These are phyloP conservation scores for Luffia ferchaultella DNA, from an alignment of 2,888 invertebrate species.

Conservation along the genomic window DNA sequence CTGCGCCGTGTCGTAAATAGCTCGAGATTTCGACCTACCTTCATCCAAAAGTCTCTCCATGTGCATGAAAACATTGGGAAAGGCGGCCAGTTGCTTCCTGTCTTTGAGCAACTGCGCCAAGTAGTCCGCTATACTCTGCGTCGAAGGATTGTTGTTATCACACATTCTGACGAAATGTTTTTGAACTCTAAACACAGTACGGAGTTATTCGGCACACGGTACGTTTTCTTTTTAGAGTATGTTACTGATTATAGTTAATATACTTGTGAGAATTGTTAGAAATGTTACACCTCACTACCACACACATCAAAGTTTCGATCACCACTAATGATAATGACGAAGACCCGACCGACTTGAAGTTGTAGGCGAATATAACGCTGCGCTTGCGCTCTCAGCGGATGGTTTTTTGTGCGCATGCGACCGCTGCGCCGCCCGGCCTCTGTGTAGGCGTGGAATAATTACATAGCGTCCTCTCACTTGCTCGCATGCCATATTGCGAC, in stretches of 20 bases:
- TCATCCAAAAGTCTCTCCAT: slow-evolving; percentile 98
- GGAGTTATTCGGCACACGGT: background rate
- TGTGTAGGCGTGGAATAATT: slow-evolving; percentile 58
- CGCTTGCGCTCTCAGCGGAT: slow-evolving; percentile 54
- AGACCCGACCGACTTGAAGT: slow-evolving; percentile 56
- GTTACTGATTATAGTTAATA: slow-evolving; percentile 60
- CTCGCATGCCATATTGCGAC: slow-evolving; percentile 16
- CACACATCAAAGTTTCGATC: slow-evolving; percentile 62
- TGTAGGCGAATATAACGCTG: slow-evolving; percentile 61
- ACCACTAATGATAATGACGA: slow-evolving; percentile 48
- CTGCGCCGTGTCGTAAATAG: slow-evolving; percentile 33
- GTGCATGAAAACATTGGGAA: slow-evolving; percentile 99
- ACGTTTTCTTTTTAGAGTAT: slow-evolving; percentile 23
- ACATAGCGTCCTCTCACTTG: slow-evolving; percentile 40
- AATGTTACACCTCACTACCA: slow-evolving; percentile 64
- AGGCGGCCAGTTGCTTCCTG: slow-evolving; percentile 99
- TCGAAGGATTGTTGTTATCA: slow-evolving; percentile 73
- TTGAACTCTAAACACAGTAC: slow-evolving; percentile 46
- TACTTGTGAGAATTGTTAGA: slow-evolving; percentile 59
- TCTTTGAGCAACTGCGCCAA: slow-evolving; percentile 99
- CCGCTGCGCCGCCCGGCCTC: slow-evolving; percentile 40
- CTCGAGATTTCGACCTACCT: slow-evolving; percentile 73
- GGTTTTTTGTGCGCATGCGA: slow-evolving; percentile 60
- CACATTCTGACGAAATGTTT: slow-evolving; percentile 58
- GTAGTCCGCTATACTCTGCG: slow-evolving; percentile 99